Conservation (phyloP, 1,140 invertebrate genomes). For the Euura saliciscinereae region DNA sequence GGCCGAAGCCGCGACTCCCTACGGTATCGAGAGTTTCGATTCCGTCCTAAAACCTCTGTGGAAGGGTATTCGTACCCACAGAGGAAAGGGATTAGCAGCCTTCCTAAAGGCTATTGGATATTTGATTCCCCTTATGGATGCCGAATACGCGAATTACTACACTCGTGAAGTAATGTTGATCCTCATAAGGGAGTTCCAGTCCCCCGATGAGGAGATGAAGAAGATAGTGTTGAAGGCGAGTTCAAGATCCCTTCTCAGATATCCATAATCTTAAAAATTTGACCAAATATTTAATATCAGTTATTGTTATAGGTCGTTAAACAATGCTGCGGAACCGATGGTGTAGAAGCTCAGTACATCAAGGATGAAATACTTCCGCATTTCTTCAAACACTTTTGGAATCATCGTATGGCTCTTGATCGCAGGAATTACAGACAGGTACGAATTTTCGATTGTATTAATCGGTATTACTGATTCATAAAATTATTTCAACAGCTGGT, state of each 20-base stretch:
- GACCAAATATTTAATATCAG: neutral
- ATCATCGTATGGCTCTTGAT: slow-evolving; percentile 98
- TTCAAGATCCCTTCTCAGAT: slow-evolving; percentile 15
- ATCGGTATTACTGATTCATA: slow-evolving; percentile 13
- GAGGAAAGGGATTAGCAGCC: slow-evolving; percentile 98
- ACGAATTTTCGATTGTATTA: neutral
- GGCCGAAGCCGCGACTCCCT: slow-evolving; percentile 97
- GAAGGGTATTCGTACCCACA: slow-evolving; percentile 98
- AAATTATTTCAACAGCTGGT: slow-evolving; percentile 71
- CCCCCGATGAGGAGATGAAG: slow-evolving; percentile 99
- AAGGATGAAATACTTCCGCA: slow-evolving; percentile 98
- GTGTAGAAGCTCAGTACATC: slow-evolving; percentile 99
- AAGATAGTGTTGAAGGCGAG: slow-evolving; percentile 97
- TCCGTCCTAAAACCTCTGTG: slow-evolving; percentile 98
- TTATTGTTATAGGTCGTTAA: slow-evolving; percentile 86
- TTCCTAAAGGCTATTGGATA: slow-evolving; percentile 99
- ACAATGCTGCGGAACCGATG: slow-evolving; percentile 99
- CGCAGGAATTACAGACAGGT: slow-evolving; percentile 94
- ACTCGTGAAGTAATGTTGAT: slow-evolving; percentile 99
- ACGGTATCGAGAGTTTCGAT: slow-evolving; percentile 99
- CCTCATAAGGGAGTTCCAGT: slow-evolving; percentile 98
- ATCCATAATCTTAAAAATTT: slow-evolving; percentile 17
- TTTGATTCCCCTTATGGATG: slow-evolving; percentile 99
- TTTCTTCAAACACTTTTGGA: slow-evolving; percentile 99
- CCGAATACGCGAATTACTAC: slow-evolving; percentile 99